Conservation (phyloP, 2,113 vertebrate genomes). For the Tupaia tana region DNA sequence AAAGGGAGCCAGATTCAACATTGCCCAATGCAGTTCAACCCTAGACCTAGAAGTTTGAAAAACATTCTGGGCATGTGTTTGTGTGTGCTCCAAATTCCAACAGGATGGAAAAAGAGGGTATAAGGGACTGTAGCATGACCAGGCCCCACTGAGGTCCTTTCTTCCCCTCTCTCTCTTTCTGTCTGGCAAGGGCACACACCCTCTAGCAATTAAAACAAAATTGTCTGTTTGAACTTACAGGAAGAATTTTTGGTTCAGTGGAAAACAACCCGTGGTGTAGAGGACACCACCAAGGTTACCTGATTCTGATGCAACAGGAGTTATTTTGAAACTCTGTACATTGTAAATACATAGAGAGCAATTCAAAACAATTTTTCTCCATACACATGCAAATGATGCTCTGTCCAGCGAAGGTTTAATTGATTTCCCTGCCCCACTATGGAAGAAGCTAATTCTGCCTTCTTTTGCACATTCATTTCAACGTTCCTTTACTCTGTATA, state of each 20-base stretch:
- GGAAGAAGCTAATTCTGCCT: background rate
- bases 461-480: background rate
- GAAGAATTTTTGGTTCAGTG: background rate
- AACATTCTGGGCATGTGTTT: no score
- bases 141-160: background rate
- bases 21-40: no score
- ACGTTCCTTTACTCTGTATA: background rate
- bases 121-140: no score
- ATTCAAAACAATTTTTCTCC: slow-evolving; percentile 1
- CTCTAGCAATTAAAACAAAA: background rate
- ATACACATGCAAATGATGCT: background rate
- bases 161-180: background rate
- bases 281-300: background rate
- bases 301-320: background rate
- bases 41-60: no score
- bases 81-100: no score
- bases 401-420: background rate
- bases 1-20: no score
- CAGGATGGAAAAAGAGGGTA: no score
- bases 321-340: background rate
- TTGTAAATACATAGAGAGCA: background rate
- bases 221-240: background rate
- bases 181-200: background rate
- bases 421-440: background rate
- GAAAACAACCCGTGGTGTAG: background rate